Base-by-base conservation (phyloP, 2,113 vertebrate species). In the Phalacrocorax carbo region DNA sequence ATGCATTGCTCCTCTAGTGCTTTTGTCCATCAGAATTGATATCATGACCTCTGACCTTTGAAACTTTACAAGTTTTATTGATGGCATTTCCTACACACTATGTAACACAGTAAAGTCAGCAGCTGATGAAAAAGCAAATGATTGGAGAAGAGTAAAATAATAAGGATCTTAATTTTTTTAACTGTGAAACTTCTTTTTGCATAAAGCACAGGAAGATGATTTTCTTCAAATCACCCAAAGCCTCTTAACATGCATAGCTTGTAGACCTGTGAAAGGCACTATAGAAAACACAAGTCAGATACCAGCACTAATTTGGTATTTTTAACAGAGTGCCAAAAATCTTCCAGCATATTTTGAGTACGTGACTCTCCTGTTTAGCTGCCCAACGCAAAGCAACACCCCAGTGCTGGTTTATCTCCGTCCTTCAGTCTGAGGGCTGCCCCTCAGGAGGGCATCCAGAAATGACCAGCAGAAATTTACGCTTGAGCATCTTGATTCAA, bases 401-500 rank as follows among this genome's bases (percentile, higher is more conserved):
- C 2, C 15, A 48, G n/a, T 55, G 48, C 30, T 70, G 42, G 42
- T 12, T 42, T 42, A 15, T 42, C 42, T 42, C 42, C 42, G 5
- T 75, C 52, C 75, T 46, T 62, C 36, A 25, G 15, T 52, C 7
- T 18, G 34, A 51, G 49, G 15, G 9, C 26, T 72, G 57, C 25
- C 52, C 54, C 12, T 92, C 34, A 26, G 52, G 34, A 94, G 42
- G 34, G 60, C 86, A 93, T 32, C 34, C 81, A 88, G 64, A 70
- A 88, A 75, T 34, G 75, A 57, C 49, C 52, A 44, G 46, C 13
- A 93, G 71, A 82, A 65, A 81, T 82, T 92, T 71, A 88, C 17
- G 18, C 68, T 46, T 30, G 34, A 93, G 73, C 82, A 94, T 88
- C 89, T 81, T 80, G 88, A 95, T 96, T 96, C 86, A 88, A 89